Conservation (phyloP, 2,888 invertebrate species). For the Drosophila parthenogenetica region DNA sequence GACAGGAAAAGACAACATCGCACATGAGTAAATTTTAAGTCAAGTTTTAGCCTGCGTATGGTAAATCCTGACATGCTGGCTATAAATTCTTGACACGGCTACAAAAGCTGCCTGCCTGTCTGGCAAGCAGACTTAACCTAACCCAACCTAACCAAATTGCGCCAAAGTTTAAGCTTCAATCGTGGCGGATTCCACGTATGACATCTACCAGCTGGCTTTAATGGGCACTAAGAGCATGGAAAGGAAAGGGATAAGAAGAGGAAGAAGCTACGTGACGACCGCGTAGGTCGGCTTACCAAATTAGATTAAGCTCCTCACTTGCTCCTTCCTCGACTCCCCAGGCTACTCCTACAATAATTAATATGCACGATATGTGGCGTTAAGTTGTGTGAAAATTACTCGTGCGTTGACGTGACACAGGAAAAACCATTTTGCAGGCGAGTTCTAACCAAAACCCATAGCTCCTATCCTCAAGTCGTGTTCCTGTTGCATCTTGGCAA, state of each 20-base stretch:
- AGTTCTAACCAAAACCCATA: slow-evolving; percentile 7
- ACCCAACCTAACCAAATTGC: slow-evolving; percentile 1
- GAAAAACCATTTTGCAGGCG: slow-evolving; percentile 48
- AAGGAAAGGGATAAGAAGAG: background rate
- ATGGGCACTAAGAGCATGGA: background rate
- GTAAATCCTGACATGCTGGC: slow-evolving; percentile 70
- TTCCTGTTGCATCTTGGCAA: slow-evolving; percentile 34
- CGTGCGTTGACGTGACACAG: slow-evolving; percentile 67
- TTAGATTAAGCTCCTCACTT: slow-evolving; percentile 61
- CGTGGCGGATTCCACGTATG: slow-evolving; percentile 49
- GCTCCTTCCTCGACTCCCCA: background rate
- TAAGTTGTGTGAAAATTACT: slow-evolving; percentile 80
- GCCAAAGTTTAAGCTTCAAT: slow-evolving; percentile 1
- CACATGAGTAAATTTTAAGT: slow-evolving; percentile 64
- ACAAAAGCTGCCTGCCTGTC: slow-evolving; percentile 60
- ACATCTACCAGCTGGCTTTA: slow-evolving; percentile 52
- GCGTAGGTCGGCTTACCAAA: slow-evolving; percentile 67
- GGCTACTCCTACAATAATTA: slow-evolving; percentile 64
- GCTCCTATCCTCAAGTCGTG: background rate
- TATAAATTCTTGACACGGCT: slow-evolving; percentile 77
- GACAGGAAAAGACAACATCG: slow-evolving; percentile 32
- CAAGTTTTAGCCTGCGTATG: slow-evolving; percentile 48
- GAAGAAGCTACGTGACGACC: slow-evolving; percentile 56
- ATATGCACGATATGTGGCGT: slow-evolving; percentile 80
- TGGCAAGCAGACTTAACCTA: slow-evolving; percentile 12